Percentiles rank a stretch among this genome's conserved stretches.
Conservation (phyloP, 2,113 vertebrate species). For the Pelusios castaneus region DNA sequence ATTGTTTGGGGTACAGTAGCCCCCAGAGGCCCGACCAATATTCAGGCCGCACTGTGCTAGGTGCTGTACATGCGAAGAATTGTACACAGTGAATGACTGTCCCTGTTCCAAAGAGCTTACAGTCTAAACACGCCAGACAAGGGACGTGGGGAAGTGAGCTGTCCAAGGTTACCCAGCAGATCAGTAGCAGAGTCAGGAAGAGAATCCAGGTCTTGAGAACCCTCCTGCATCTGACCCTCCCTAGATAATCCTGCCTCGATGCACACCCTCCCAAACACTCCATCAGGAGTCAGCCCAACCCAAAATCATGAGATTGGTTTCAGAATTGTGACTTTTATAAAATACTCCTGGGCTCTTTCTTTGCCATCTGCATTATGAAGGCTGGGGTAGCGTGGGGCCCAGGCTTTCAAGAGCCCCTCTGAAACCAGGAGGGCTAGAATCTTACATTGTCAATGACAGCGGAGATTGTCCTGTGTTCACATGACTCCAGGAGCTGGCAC, state of each 20-base stretch:
- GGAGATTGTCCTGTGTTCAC: neutral
- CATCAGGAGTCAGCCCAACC: too few relatives aligned
- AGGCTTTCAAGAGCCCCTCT: neutral
- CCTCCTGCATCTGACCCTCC: too few relatives aligned
- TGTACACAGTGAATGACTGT: neutral
- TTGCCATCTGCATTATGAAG: neutral
- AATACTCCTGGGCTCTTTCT: neutral
- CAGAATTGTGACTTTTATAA: neutral
- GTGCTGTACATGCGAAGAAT: neutral
- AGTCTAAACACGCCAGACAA: neutral
- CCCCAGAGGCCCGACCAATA: neutral
- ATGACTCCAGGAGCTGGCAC: neutral
- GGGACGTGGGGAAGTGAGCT: neutral
- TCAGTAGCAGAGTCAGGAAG: too few relatives aligned
- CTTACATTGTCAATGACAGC: neutral
- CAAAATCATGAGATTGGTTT: neutral
- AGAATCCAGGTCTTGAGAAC: too few relatives aligned
- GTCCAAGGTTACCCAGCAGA: neutral
- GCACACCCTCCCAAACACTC: too few relatives aligned
- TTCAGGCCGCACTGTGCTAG: neutral
- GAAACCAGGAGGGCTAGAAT: neutral
- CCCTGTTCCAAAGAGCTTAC: neutral
- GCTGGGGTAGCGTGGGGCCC: too few relatives aligned
- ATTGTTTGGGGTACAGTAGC: neutral
- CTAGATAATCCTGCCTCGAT: neutral